Evolutionary conservation across 2,888 invertebrate species (phyloP), one percentile per base, ranked within the genome.

Genomic region (Willowsia nigromaculata): DNA sequence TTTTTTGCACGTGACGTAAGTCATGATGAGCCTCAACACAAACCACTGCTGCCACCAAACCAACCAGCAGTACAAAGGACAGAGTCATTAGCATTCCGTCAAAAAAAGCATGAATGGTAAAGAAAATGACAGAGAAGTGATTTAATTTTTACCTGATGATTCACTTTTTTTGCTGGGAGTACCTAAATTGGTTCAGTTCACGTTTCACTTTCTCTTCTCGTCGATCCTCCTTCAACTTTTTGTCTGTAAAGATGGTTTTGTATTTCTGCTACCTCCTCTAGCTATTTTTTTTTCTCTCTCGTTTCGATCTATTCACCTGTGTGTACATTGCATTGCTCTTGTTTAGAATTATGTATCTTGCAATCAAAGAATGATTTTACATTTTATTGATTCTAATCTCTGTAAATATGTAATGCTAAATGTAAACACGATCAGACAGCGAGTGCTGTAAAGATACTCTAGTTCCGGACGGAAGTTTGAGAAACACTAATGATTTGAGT

Each of bases 381-480:
- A 53, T 76, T 53, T 50, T 47, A 76, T 50, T 33, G 76, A 76
- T 76, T 76, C 27, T 76, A 76, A 76, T 76, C 76, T 76, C 13
- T 43, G 43, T n/a, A 1, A 43, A 53, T 33, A 76, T 74, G 22
- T 47, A 25, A 30, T 76, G 1, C 6, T 43, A 22, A 40, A 22
- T 59, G 62, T 65, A 65, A 65, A 33, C 62, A 65, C 62, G n/a
- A n/a, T 65, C 33, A 65, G n/a, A n/a, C 0, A 22, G 18, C 4
- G 9, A 2, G 4, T 22, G 25, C 11, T 15, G n/a, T 30, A 27
- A 68, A 85, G 62, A 74, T 83, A 50, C 9, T 84, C 62, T 50
- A 86, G 88, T 88, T 88, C 88, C 88, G 88, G 82, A 83, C 88
- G 88, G 88, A 88, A 88, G 83, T 71, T 22, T 30, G 22, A 47